Evolutionary conservation across 2,113 vertebrate species (phyloP).

Genomic region (Electrona antarctica): DNA sequence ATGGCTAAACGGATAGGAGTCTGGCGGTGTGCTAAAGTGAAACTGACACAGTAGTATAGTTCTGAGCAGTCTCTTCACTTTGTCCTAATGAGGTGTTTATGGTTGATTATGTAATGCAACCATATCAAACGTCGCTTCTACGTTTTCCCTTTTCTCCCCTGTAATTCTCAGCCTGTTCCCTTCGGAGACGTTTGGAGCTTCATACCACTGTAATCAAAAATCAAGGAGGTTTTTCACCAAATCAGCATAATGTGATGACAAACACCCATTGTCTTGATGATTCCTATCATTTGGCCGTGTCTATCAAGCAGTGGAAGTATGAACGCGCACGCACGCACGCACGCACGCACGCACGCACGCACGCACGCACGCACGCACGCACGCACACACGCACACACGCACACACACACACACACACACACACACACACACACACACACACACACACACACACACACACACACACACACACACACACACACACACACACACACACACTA

Average conservation of each 20-base stretch:
- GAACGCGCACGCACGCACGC: too few relatives aligned
- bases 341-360: too few relatives aligned
- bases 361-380: too few relatives aligned
- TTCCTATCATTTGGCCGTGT: constrained; percentile 8
- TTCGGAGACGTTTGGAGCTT: neutral
- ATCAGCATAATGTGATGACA: constrained; percentile 4
- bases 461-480: too few relatives aligned
- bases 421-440: too few relatives aligned
- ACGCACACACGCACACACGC: too few relatives aligned
- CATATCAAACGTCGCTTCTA: constrained; percentile 7
- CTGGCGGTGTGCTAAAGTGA: constrained; percentile 44
- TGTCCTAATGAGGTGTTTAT: constrained; percentile 55
- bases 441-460: too few relatives aligned
- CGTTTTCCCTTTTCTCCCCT: neutral
- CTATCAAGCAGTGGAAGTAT: too few relatives aligned
- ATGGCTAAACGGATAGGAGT: constrained; percentile 69
- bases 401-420: too few relatives aligned
- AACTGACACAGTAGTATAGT: constrained; percentile 55
- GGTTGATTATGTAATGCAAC: constrained; percentile 47
- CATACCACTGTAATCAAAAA: neutral
- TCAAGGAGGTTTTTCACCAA: neutral
- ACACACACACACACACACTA: too few relatives aligned
- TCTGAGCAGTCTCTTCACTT: constrained; percentile 54
- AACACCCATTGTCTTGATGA: constrained; percentile 13
- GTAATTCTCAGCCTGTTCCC: neutral